Evolutionary conservation across 2,797 vertebrate genomes (phyloP).

Genomic region (Alauda arvensis): DNA sequence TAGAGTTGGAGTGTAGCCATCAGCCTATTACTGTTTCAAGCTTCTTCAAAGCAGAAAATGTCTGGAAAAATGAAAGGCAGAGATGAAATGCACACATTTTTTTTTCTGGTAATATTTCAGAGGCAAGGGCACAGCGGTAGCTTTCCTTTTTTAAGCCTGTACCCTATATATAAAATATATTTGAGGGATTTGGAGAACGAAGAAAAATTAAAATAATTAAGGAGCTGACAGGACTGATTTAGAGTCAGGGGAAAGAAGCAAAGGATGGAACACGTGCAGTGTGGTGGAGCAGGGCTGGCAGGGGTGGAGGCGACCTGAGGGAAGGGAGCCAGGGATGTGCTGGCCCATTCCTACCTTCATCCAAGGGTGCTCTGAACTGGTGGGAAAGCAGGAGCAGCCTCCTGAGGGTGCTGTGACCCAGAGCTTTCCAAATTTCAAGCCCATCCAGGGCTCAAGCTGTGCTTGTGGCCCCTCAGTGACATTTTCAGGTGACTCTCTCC

Average conservation of each 20-base stretch:
- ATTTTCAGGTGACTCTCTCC: neutral
- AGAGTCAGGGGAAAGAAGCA: neutral
- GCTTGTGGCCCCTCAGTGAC: neutral
- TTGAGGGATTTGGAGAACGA: slow-evolving; percentile 39
- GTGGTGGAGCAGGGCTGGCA: neutral
- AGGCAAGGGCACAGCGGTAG: slow-evolving; percentile 31
- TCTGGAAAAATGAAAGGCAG: slow-evolving; percentile 46
- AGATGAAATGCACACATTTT: slow-evolving; percentile 35
- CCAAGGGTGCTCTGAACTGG: neutral
- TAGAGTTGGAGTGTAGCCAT: slow-evolving; percentile 38
- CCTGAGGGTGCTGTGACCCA: neutral
- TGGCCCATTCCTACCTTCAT: neutral
- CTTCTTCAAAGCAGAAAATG: slow-evolving; percentile 32
- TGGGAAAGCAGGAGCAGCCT: neutral
- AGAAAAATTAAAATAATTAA: slow-evolving; percentile 55
- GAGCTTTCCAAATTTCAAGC: neutral
- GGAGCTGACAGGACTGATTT: slow-evolving; percentile 39
- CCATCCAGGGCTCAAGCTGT: neutral
- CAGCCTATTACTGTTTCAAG: slow-evolving; percentile 43
- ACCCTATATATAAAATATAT: slow-evolving; percentile 42
- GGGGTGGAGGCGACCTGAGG: neutral
- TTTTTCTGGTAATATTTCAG: slow-evolving; percentile 49
- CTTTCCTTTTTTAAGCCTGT: slow-evolving; percentile 36
- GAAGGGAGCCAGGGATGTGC: neutral
- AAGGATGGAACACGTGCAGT: neutral